Percentiles rank a stretch among this genome's conserved stretches.
phyloP scores from a whole-genome alignment of 2,888 invertebrate species.

The Diplazon laetatorius region DNA sequence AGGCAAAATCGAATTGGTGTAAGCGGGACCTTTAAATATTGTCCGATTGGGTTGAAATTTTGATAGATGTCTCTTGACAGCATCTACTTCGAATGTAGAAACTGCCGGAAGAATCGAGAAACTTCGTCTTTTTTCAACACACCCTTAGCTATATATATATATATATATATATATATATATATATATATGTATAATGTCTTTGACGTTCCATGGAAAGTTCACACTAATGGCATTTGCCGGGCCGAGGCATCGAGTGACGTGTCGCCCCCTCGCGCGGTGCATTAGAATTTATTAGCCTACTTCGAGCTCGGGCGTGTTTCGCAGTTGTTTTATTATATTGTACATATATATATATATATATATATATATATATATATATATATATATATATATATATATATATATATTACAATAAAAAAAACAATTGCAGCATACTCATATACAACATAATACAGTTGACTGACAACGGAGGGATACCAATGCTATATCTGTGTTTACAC shows the following conservation, averaged over 20 bases:
- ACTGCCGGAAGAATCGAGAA: no score
- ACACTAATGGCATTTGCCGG: slow-evolving; percentile 77
- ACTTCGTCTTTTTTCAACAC: no score
- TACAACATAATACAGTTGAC: neutral
- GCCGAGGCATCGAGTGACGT: slow-evolving; percentile 64
- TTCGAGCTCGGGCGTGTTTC: slow-evolving; percentile 71
- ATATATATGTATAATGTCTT: slow-evolving; percentile 24
- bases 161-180: neutral
- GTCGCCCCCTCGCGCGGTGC: slow-evolving; percentile 66
- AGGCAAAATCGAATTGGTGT: no score
- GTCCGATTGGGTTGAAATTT: no score
- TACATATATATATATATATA: no score
- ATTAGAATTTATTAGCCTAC: slow-evolving; percentile 78
- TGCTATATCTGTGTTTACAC: neutral
- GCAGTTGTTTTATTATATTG: slow-evolving; percentile 45
- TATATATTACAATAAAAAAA: slow-evolving; percentile 12
- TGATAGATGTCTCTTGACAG: no score
- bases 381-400: no score
- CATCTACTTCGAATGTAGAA: no score
- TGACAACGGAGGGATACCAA: neutral
- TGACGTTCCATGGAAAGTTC: slow-evolving; percentile 77
- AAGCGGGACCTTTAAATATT: no score
- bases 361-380: no score
- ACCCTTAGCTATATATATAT: no score
- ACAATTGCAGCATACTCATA: neutral